Evolutionary conservation across 1,140 invertebrate species (phyloP).

Genomic region (Scaptomyza pallida): DNA sequence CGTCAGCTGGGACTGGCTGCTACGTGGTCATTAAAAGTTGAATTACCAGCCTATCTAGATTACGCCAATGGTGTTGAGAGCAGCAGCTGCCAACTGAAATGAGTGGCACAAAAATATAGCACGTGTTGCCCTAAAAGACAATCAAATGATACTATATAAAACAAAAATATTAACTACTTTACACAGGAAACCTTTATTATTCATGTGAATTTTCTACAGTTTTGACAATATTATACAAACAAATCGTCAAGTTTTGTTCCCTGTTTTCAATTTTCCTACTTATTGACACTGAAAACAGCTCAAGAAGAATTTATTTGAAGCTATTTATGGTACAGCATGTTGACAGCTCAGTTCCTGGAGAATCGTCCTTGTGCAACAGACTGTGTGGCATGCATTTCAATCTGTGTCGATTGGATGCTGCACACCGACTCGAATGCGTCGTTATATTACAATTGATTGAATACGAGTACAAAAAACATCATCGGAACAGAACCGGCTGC

Average conservation of each 20-base stretch:
- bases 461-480: not conserved
- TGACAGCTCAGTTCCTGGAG: constrained; percentile 4
- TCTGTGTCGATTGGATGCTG: not conserved
- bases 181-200: too few species aligned
- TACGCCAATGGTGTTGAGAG: not conserved
- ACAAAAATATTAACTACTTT: too few species aligned
- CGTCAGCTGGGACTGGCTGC: constrained; percentile 17
- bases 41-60: not conserved
- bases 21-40: constrained; percentile 28
- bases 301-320: constrained; percentile 15
- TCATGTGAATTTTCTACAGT: too few species aligned
- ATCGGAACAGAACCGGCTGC: not conserved
- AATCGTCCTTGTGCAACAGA: constrained; percentile 6
- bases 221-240: not conserved
- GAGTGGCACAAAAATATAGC: constrained; percentile 9
- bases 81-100: too few species aligned
- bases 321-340: constrained; percentile 7
- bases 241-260: too few species aligned
- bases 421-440: not conserved
- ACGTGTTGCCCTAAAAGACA: not conserved
- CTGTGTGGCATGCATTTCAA: constrained; percentile 26
- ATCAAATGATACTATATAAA: too few species aligned
- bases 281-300: constrained; percentile 21
- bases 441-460: constrained; percentile 13
- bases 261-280: not conserved